phyloP scores from a whole-genome alignment of 1,140 invertebrate species.

The Drosophila paulistorum region DNA sequence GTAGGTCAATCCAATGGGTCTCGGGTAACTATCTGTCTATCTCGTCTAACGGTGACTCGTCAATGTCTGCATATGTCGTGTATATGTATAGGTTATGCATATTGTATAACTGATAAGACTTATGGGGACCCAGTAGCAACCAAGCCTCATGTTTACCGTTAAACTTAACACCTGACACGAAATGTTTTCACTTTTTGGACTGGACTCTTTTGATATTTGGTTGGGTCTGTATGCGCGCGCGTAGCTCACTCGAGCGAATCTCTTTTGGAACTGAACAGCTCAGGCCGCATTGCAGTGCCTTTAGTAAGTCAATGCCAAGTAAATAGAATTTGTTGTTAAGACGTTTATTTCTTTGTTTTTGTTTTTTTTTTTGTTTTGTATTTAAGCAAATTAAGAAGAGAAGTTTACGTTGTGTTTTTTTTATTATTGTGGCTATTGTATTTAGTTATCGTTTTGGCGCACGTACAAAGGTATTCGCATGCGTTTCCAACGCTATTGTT shows the following conservation, averaged over 20 bases:
- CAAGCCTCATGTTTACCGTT: conserved; percentile 72
- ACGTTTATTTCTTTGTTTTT: conserved; percentile 13
- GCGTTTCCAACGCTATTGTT: conserved; percentile 7
- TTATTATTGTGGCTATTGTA: conserved; percentile 10
- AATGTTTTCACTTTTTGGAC: conserved; percentile 70
- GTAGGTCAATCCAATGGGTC: conserved; percentile 51
- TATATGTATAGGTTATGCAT: not conserved
- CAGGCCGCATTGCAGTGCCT: conserved; percentile 35
- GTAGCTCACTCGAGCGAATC: conserved; percentile 68
- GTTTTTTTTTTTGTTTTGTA: not conserved
- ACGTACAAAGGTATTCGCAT: conserved; percentile 29
- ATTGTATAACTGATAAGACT: conserved; percentile 74
- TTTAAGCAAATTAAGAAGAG: conserved; percentile 7
- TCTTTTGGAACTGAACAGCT: conserved; percentile 65
- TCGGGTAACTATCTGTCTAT: not conserved
- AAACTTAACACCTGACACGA: conserved; percentile 63
- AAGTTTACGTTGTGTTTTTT: conserved; percentile 1
- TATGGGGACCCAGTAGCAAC: conserved; percentile 18
- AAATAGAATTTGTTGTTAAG: conserved; percentile 26
- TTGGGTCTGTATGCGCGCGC: conserved; percentile 32
- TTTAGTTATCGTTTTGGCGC: conserved; percentile 13
- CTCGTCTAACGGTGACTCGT: conserved; percentile 4
- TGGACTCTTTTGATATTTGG: conserved; percentile 21
- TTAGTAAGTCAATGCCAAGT: conserved; percentile 75
- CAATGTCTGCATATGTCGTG: conserved; percentile 18